Evolutionary conservation across 1,140 invertebrate genomes (phyloP).

Genomic region (Caenorhabditis remanei): DNA sequence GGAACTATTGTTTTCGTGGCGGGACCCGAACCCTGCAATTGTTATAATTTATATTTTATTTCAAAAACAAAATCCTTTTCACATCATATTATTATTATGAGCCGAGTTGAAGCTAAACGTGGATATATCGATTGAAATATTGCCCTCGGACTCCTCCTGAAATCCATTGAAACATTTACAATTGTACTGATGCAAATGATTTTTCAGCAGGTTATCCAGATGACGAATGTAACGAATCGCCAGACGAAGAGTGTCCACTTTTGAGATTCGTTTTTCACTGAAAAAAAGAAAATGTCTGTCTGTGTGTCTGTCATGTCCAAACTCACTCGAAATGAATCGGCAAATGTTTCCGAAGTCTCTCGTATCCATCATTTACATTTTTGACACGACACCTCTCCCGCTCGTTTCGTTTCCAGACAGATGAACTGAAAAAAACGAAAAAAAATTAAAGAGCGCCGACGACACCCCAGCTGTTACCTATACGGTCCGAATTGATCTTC

Average conservation of each 20-base stretch:
- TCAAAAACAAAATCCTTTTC: neutral
- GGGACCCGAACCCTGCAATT: too few species aligned
- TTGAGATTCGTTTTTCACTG: slow-evolving; percentile 80
- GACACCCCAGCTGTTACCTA: neutral
- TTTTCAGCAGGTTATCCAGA: slow-evolving; percentile 77
- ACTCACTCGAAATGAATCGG: slow-evolving; percentile 74
- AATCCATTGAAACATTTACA: slow-evolving; percentile 63
- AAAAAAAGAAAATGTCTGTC: slow-evolving; percentile 9
- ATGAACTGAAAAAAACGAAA: slow-evolving; percentile 69
- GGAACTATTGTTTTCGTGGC: too few species aligned
- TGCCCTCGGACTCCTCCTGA: slow-evolving; percentile 61
- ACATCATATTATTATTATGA: slow-evolving; percentile 25
- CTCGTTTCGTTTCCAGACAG: slow-evolving; percentile 79
- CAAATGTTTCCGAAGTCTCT: slow-evolving; percentile 85
- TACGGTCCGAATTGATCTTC: slow-evolving; percentile 67
- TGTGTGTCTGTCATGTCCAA: too few species aligned
- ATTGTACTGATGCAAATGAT: slow-evolving; percentile 11
- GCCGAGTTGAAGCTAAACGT: slow-evolving; percentile 3
- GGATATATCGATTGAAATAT: slow-evolving; percentile 50
- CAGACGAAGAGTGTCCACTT: slow-evolving; percentile 80
- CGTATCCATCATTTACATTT: slow-evolving; percentile 88
- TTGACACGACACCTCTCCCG: slow-evolving; percentile 82
- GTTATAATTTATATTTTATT: too few species aligned
- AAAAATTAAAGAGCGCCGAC: neutral
- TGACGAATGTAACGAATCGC: slow-evolving; percentile 80